A percentile compares a stretch with the other conserved stretches of the same genome.
Conservation (phyloP, 2,797 vertebrate genomes). For the Argyrosomus regius region DNA sequence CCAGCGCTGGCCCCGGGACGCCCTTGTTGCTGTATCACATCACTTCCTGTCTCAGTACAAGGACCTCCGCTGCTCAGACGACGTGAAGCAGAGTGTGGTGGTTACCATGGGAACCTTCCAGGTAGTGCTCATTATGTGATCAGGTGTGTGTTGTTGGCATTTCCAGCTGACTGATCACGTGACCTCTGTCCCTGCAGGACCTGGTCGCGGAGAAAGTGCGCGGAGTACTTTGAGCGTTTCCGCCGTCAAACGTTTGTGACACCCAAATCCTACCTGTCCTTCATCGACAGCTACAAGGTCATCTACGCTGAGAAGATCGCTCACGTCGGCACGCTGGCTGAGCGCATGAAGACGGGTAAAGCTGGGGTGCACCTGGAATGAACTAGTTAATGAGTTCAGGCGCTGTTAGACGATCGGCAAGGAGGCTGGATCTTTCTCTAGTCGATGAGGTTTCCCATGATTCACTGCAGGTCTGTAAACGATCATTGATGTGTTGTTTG, state of each 20-base stretch:
- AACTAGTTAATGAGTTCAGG: no score
- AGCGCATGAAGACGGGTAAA: conserved; percentile 88
- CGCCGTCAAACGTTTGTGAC: conserved; percentile 89
- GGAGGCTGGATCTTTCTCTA: not conserved
- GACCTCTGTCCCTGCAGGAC: conserved; percentile 65
- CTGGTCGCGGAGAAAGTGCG: conserved; percentile 88
- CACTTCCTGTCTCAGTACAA: conserved; percentile 87
- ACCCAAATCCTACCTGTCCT: conserved; percentile 90
- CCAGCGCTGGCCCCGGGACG: conserved; percentile 89
- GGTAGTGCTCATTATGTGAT: conserved; percentile 6
- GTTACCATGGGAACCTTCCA: conserved; percentile 90
- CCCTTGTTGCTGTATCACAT: conserved; percentile 88
- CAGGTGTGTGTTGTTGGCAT: fast-evolving
- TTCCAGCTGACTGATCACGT: not conserved
- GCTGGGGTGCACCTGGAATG: not conserved
- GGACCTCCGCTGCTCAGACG: conserved; percentile 85
- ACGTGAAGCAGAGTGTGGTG: conserved; percentile 85
- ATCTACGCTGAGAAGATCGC: conserved; percentile 87
- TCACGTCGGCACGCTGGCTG: conserved; percentile 82
- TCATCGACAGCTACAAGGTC: conserved; percentile 88
- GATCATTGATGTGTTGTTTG: not conserved
- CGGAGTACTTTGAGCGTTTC: conserved; percentile 89
- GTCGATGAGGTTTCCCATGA: not conserved
- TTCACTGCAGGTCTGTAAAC: not conserved
- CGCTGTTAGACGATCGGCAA: no score